phyloP scores from a whole-genome alignment of 2,888 invertebrate genomes.

The Apamea anceps region DNA sequence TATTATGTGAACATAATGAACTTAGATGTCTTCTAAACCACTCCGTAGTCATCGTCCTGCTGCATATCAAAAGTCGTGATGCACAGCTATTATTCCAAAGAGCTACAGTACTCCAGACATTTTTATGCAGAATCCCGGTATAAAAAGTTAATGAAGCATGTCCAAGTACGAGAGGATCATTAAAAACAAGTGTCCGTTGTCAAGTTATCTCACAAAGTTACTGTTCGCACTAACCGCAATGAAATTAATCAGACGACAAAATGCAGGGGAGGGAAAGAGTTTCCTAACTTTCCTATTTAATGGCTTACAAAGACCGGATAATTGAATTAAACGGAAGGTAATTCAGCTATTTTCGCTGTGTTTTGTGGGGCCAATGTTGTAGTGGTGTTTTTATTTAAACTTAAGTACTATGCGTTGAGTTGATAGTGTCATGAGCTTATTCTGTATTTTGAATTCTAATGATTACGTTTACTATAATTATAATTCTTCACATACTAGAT shows the following conservation, averaged over 20 bases:
- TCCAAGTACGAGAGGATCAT: constrained; percentile 57
- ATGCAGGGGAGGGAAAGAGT: constrained; percentile 54
- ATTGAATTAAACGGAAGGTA: constrained; percentile 59
- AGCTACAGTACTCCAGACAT: constrained; percentile 11
- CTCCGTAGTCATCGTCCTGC: not conserved
- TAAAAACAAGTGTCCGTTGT: constrained; percentile 63
- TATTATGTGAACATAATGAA: not conserved
- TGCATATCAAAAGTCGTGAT: constrained; percentile 1
- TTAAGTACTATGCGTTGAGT: not conserved
- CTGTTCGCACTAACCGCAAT: constrained; percentile 63
- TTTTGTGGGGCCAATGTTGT: constrained; percentile 32
- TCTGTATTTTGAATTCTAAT: not conserved
- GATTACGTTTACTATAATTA: not conserved
- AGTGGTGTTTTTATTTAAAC: constrained; percentile 13
- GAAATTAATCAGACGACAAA: constrained; percentile 64
- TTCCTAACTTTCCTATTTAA: constrained; percentile 56
- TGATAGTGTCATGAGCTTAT: not conserved
- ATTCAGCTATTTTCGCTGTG: constrained; percentile 42
- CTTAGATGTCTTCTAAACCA: not conserved
- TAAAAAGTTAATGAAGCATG: constrained; percentile 60
- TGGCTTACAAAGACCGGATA: constrained; percentile 55
- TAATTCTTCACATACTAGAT: too few species aligned
- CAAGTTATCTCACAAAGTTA: constrained; percentile 61
- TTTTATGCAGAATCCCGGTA: constrained; percentile 34
- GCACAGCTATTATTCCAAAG: constrained; percentile 2